phyloP scores from a whole-genome alignment of 2,113 vertebrate species.

The Orientallactaga bullata region DNA sequence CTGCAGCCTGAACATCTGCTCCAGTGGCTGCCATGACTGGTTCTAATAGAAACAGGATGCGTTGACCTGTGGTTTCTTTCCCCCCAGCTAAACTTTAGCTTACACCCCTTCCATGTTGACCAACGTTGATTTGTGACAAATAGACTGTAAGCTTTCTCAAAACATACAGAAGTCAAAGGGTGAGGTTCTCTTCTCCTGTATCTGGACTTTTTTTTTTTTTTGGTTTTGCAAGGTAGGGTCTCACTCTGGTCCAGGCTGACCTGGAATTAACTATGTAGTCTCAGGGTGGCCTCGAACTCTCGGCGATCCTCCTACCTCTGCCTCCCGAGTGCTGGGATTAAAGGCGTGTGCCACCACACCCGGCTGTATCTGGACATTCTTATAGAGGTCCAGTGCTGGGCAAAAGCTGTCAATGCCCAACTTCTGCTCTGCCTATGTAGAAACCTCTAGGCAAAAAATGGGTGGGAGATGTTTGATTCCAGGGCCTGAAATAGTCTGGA shows the following conservation, averaged over 20 bases:
- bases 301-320: too few relatives aligned
- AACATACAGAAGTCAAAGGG: constrained; percentile 6
- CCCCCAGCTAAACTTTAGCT: neutral
- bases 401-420: neutral
- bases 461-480: neutral
- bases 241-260: too few relatives aligned
- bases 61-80: neutral
- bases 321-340: too few relatives aligned
- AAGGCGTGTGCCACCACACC: too few relatives aligned
- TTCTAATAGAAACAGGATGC: neutral
- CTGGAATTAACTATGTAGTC: too few relatives aligned
- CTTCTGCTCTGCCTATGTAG: neutral
- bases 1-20: neutral
- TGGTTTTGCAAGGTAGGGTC: too few relatives aligned
- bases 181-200: neutral
- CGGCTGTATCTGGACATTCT: neutral
- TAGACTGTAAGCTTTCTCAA: neutral
- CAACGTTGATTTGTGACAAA: neutral
- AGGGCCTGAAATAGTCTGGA: neutral
- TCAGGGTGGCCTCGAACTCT: too few relatives aligned
- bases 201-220: too few relatives aligned
- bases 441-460: neutral
- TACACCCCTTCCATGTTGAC: neutral
- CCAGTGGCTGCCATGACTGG: neutral
- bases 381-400: neutral